Conservation (phyloP, 2,888 invertebrate species). For the Andricus quercusramuli region DNA sequence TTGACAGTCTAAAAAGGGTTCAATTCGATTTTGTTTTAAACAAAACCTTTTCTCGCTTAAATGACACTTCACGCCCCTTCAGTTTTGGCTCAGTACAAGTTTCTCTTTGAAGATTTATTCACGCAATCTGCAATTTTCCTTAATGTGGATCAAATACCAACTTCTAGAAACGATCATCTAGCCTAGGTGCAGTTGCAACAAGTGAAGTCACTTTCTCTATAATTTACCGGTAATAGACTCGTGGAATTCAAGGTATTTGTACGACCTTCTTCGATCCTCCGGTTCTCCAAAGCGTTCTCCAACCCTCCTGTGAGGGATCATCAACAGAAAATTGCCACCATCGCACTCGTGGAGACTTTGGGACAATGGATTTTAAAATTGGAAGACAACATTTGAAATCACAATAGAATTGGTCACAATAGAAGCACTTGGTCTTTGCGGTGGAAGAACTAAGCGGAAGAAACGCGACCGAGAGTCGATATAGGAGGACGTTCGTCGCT, state of each 20-base stretch:
- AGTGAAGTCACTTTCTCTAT: conserved; percentile 46
- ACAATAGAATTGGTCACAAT: background rate
- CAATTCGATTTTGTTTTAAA: background rate
- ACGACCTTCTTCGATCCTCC: background rate
- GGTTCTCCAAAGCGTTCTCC: background rate
- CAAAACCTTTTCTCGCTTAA: background rate
- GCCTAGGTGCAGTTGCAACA: conserved; percentile 55
- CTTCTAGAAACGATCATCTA: background rate
- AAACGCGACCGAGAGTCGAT: conserved; percentile 44
- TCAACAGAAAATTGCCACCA: background rate
- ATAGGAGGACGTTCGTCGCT: conserved; percentile 69
- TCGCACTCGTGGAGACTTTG: background rate
- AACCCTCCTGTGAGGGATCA: background rate
- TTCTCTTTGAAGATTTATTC: background rate
- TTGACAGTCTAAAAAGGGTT: background rate
- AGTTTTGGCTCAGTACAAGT: background rate
- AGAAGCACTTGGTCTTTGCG: conserved; percentile 40
- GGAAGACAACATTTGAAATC: background rate
- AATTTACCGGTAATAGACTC: conserved; percentile 41
- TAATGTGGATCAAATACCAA: background rate
- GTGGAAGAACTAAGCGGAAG: conserved; percentile 38
- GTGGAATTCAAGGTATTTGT: background rate
- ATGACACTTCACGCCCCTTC: background rate
- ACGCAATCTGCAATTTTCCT: background rate
- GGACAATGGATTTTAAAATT: background rate